These are phyloP conservation scores for Phyllotreta cruciferae DNA, from an alignment of 2,888 invertebrate species.

Conservation along the genomic window DNA sequence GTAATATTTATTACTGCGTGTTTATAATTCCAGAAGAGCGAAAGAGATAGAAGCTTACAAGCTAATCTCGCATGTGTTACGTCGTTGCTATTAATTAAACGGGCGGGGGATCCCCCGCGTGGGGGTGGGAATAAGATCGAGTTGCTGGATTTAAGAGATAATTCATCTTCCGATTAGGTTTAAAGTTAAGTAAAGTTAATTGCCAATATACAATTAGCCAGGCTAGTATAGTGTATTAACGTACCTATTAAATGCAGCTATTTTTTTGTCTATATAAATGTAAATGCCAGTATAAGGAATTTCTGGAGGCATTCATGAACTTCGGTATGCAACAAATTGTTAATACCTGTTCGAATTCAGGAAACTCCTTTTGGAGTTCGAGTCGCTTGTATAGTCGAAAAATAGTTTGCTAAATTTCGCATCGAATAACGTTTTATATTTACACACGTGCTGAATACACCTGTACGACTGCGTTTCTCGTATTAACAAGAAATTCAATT, in stretches of 20 bases:
- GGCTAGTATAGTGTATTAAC: conserved; percentile 24
- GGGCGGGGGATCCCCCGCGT: conserved; percentile 4
- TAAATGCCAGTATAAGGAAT: too few relatives aligned
- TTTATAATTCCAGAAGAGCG: conserved; percentile 9
- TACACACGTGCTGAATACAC: conserved; percentile 1
- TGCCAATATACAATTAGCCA: too few relatives aligned
- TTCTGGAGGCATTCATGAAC: too few relatives aligned
- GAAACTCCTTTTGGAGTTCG: too few relatives aligned
- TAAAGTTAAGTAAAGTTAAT: background rate
- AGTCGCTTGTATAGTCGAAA: too few relatives aligned
- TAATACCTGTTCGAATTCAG: too few relatives aligned
- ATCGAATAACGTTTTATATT: too few relatives aligned
- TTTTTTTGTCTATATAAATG: too few relatives aligned
- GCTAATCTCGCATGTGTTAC: conserved; percentile 23
- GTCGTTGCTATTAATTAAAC: conserved; percentile 19
- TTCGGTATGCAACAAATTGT: too few relatives aligned
- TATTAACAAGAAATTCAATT: background rate
- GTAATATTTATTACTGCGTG: conserved; percentile 8
- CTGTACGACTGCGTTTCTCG: conserved; percentile 24
- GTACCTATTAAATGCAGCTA: too few relatives aligned
- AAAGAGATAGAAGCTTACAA: conserved; percentile 14
- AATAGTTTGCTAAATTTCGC: too few relatives aligned
- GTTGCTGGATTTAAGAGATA: conserved; percentile 7
- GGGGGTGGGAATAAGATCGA: conserved; percentile 9
- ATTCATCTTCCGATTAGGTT: background rate